These are phyloP conservation scores for Pelecanus crispus DNA, from an alignment of 2,113 vertebrate species.

Conservation along the genomic window DNA sequence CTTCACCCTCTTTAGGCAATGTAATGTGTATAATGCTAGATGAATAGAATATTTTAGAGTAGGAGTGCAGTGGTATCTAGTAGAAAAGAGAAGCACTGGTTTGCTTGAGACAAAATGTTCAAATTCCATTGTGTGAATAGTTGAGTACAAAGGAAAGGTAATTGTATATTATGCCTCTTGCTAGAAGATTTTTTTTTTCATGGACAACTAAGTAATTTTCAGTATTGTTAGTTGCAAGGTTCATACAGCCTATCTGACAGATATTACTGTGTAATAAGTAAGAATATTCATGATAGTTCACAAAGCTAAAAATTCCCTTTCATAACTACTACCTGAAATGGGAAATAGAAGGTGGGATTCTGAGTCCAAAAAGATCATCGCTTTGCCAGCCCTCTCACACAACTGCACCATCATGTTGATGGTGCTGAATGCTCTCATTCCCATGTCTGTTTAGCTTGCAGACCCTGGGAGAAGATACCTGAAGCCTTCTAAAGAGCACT, in stretches of 20 bases:
- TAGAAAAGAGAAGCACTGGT: not conserved
- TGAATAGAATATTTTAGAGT: not conserved
- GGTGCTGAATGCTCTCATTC: not conserved
- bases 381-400: not conserved
- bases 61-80: not conserved
- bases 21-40: not conserved
- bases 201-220: not conserved
- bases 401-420: not conserved
- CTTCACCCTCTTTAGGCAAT: not conserved
- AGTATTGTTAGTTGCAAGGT: not conserved
- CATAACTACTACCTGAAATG: not conserved
- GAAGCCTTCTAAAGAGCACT: not conserved
- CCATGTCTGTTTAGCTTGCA: not conserved
- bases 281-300: not conserved
- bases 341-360: not conserved
- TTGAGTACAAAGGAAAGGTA: not conserved
- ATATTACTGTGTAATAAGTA: not conserved
- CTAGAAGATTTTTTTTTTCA: not conserved
- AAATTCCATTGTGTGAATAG: not conserved
- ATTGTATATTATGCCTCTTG: not conserved
- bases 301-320: not conserved
- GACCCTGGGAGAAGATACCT: not conserved
- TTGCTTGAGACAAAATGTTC: not conserved
- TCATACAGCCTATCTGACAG: not conserved
- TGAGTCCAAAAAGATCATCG: not conserved